These are phyloP conservation scores for Megaceryle alcyon DNA, from an alignment of 2,797 vertebrate species.

Conservation along the genomic window DNA sequence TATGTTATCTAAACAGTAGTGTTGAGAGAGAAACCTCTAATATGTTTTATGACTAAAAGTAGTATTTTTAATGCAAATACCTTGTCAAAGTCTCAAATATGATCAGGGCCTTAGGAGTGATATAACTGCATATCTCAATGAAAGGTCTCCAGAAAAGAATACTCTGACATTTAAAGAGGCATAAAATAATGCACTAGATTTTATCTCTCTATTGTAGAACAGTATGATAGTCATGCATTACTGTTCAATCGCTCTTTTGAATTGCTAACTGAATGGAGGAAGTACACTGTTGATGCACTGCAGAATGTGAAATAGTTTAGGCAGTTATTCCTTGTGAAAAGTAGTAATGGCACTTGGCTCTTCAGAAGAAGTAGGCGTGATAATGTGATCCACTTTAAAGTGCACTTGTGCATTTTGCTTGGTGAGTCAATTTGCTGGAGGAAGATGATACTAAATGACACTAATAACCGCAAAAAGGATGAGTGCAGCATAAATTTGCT, in stretches of 20 bases:
- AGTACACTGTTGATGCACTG: slow-evolving; percentile 52
- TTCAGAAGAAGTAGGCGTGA: slow-evolving; percentile 52
- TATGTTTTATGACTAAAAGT: not conserved
- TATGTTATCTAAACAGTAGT: not conserved
- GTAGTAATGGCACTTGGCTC: slow-evolving; percentile 61
- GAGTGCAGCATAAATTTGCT: slow-evolving; percentile 72
- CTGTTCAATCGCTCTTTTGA: slow-evolving; percentile 24
- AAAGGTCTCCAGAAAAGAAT: not conserved
- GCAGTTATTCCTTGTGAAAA: slow-evolving; percentile 66
- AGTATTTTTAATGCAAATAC: not conserved
- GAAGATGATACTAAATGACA: slow-evolving; percentile 72
- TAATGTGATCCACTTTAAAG: slow-evolving; percentile 60
- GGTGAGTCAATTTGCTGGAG: slow-evolving; percentile 69
- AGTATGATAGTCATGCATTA: slow-evolving; percentile 18
- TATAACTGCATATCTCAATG: not conserved
- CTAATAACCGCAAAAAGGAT: slow-evolving; percentile 71
- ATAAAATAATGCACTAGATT: slow-evolving; percentile 9
- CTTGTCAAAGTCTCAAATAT: not conserved
- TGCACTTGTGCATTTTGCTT: slow-evolving; percentile 65
- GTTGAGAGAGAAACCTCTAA: not conserved
- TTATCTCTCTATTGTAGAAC: slow-evolving; percentile 20
- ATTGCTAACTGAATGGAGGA: slow-evolving; percentile 22
- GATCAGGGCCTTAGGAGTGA: not conserved
- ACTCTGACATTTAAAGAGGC: not conserved
- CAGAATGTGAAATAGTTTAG: slow-evolving; percentile 49